phyloP scores from a whole-genome alignment of 53 echinoderm and acorn worm species.

The Pentamera pediparva region DNA sequence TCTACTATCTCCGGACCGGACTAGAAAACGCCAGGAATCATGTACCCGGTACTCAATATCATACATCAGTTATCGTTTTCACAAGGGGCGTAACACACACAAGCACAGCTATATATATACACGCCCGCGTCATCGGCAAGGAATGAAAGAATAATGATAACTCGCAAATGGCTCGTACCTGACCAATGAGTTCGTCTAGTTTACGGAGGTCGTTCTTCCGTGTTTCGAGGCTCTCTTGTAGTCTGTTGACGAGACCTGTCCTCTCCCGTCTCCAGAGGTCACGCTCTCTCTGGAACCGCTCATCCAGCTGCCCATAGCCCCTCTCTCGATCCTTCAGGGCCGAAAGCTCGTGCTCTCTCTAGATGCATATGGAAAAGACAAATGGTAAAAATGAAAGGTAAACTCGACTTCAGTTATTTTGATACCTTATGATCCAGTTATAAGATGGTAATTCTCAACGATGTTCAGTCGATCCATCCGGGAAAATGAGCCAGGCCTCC shows the following conservation, averaged over 20 bases:
- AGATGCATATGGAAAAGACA: constrained; percentile 12
- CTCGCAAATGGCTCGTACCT: constrained; percentile 36
- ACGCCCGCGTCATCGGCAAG: not conserved
- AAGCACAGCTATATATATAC: too few species aligned
- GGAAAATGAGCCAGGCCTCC: too few species aligned
- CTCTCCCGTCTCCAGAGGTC: constrained; percentile 84
- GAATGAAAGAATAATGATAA: not conserved
- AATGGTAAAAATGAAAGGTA: not conserved
- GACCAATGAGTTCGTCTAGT: constrained; percentile 65
- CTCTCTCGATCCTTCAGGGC: constrained; percentile 63
- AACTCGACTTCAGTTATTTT: too few species aligned
- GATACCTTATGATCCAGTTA: too few species aligned
- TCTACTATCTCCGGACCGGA: too few species aligned
- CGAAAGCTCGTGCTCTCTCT: constrained; percentile 66
- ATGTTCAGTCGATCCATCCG: too few species aligned
- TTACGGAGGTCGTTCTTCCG: constrained; percentile 70
- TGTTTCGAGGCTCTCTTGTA: constrained; percentile 79
- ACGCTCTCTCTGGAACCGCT: constrained; percentile 66
- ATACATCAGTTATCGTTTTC: too few species aligned
- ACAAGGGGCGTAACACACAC: too few species aligned
- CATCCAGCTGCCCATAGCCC: constrained; percentile 68
- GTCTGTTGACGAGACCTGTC: constrained; percentile 57
- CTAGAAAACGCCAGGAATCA: too few species aligned
- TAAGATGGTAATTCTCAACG: too few species aligned
- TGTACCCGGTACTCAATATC: too few species aligned